phyloP scores from a whole-genome alignment of 2,888 invertebrate genomes.

The Aphelenchoides bicaudatus region DNA sequence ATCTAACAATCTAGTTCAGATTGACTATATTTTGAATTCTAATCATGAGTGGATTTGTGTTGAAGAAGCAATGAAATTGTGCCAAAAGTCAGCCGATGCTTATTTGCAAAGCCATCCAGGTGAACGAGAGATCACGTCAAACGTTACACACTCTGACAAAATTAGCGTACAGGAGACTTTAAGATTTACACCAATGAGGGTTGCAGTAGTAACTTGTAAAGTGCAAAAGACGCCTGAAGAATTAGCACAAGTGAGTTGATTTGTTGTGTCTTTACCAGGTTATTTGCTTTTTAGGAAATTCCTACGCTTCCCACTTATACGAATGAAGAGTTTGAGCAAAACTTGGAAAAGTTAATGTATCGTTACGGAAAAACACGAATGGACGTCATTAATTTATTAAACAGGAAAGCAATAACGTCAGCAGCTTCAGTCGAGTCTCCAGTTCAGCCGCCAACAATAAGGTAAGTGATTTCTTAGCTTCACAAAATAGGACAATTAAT shows the following conservation, averaged over 20 bases:
- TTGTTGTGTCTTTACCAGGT: not conserved
- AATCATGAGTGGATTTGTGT: slow-evolving; percentile 34
- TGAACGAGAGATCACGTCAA: slow-evolving; percentile 34
- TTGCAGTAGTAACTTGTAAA: slow-evolving; percentile 40
- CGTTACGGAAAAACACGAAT: slow-evolving; percentile 21
- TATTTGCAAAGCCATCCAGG: slow-evolving; percentile 20
- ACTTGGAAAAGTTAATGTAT: slow-evolving; percentile 22
- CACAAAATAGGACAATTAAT: too few relatives aligned
- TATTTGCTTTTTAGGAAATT: slow-evolving; percentile 9
- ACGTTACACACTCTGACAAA: slow-evolving; percentile 32
- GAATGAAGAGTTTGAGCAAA: slow-evolving; percentile 18
- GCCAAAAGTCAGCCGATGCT: slow-evolving; percentile 22
- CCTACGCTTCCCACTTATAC: slow-evolving; percentile 12
- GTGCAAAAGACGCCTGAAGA: slow-evolving; percentile 6
- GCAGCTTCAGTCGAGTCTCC: slow-evolving; percentile 15
- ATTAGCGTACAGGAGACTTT: slow-evolving; percentile 26
- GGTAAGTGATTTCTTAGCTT: too few relatives aligned
- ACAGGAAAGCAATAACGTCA: slow-evolving; percentile 5
- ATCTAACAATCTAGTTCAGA: slow-evolving; percentile 19
- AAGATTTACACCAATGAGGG: slow-evolving; percentile 37
- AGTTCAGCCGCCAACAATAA: slow-evolving; percentile 16
- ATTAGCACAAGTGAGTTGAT: slow-evolving; percentile 14
- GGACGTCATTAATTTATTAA: slow-evolving; percentile 18
- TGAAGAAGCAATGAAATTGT: slow-evolving; percentile 28
- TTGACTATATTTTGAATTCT: slow-evolving; percentile 36